Conservation (phyloP, 2,888 invertebrate genomes). For the Cremastinae sp. region DNA sequence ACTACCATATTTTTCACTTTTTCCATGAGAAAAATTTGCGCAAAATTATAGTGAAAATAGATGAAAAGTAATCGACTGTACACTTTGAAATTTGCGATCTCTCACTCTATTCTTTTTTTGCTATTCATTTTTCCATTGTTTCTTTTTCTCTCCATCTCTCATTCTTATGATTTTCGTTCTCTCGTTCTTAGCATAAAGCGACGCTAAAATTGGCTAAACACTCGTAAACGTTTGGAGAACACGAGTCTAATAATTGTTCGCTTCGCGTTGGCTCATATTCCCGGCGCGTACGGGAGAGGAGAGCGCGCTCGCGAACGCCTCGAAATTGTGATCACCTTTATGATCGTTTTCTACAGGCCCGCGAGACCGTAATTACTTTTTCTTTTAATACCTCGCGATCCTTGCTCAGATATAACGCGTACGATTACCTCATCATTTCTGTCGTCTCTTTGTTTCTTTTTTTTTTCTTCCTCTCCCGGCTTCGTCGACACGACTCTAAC, state of each 20-base stretch:
- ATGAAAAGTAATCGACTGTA: too few relatives aligned
- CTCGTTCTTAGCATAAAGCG: background rate
- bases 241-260: slow-evolving; percentile 54
- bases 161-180: slow-evolving; percentile 6
- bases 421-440: slow-evolving; percentile 50
- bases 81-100: background rate
- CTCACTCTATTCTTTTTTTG: background rate
- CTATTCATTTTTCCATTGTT: background rate
- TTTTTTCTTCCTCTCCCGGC: slow-evolving; percentile 8
- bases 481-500: slow-evolving; percentile 18
- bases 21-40: too few relatives aligned
- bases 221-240: slow-evolving; percentile 58
- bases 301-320: slow-evolving; percentile 19
- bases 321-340: slow-evolving; percentile 51
- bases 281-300: slow-evolving; percentile 8
- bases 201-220: slow-evolving; percentile 60
- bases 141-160: slow-evolving; percentile 3
- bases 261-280: slow-evolving; percentile 35
- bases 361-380: slow-evolving; percentile 57
- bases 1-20: too few relatives aligned
- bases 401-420: slow-evolving; percentile 35
- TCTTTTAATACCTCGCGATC: slow-evolving; percentile 44
- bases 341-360: slow-evolving; percentile 51
- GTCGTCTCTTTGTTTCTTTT: slow-evolving; percentile 23
- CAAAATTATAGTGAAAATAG: too few relatives aligned